Base-by-base conservation (phyloP, 2,797 vertebrate genomes). In the Schizopygopsis pylzovi region DNA sequence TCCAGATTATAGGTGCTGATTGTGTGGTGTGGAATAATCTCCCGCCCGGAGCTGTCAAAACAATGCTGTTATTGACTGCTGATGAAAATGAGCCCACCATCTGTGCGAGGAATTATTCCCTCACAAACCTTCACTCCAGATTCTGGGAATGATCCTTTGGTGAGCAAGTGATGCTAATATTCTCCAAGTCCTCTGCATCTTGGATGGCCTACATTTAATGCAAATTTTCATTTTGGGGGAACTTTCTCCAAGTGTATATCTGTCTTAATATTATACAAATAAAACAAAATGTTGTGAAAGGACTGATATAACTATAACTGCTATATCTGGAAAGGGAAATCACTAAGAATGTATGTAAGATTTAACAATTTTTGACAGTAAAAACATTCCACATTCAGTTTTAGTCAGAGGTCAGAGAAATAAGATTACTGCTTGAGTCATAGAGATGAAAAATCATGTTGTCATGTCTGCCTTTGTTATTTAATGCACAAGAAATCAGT, bases 381-480 rank as follows among this genome's bases (percentile, higher is more conserved):
- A 68, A 22, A 71, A 28, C 41, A 68, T 89, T 89, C 90, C 67
- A 84, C 85, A 91, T 88, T 89, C 56, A 78, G 77, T 76, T 79
- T 86, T 65, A 79, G 75, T 91, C 89, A 84, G 83, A 90, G 86
- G 88, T 85, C 83, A 73, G 33, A 52, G 76, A 91, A 92, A 92
- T 90, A 5, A 88, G 92, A 93, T 89, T 79, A 90, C 33, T 90
- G 87, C 18, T 89, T 18, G 52, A 91, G 88, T 81, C 28, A 84
- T 86, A 90, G 88, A 16, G 16, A 84, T 41, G 49, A 33, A 45
- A 70, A 61, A 83, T 33, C 83, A 87, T 81, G 28, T 56, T 54
- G 73, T 54, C 6, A 4, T 84, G 71, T 92, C 88, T 91, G 68
- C 39, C 73, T 79, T 90, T 87, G 10, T 6, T 56, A 16, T 33